phyloP scores from a whole-genome alignment of 2,797 vertebrate genomes.

The Coendou prehensilis region DNA sequence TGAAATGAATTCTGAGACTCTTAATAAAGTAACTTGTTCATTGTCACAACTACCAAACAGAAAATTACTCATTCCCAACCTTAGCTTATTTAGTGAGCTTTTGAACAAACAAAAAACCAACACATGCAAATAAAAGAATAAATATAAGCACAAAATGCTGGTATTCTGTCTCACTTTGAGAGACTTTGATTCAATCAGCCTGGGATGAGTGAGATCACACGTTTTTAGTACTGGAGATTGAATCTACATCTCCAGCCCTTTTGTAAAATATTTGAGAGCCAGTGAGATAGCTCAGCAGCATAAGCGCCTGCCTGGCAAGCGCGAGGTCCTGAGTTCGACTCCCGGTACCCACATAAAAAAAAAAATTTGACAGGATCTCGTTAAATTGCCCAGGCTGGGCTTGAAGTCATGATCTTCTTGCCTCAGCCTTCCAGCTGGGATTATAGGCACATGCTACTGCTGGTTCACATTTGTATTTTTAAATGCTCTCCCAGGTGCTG shows the following conservation, averaged over 20 bases:
- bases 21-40: background rate
- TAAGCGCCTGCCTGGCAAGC: too few relatives aligned
- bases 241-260: background rate
- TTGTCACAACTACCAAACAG: background rate
- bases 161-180: background rate
- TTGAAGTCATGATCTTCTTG: background rate
- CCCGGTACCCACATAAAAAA: too few relatives aligned
- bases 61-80: constrained; percentile 17
- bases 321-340: too few relatives aligned
- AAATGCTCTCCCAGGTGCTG: background rate
- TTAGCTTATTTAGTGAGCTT: background rate
- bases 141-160: background rate
- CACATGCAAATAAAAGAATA: background rate
- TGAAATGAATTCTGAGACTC: constrained; percentile 44
- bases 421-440: background rate
- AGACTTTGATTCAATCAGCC: background rate
- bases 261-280: background rate
- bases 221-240: background rate
- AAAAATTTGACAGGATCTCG: background rate
- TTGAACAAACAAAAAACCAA: background rate
- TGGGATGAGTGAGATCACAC: background rate
- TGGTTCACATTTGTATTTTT: background rate
- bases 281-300: too few relatives aligned
- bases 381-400: background rate
- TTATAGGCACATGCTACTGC: background rate